Evolutionary conservation across 2,113 vertebrate species (phyloP), one percentile per base, ranked within the genome.

Genomic region (Ginglymostoma cirratum): DNA sequence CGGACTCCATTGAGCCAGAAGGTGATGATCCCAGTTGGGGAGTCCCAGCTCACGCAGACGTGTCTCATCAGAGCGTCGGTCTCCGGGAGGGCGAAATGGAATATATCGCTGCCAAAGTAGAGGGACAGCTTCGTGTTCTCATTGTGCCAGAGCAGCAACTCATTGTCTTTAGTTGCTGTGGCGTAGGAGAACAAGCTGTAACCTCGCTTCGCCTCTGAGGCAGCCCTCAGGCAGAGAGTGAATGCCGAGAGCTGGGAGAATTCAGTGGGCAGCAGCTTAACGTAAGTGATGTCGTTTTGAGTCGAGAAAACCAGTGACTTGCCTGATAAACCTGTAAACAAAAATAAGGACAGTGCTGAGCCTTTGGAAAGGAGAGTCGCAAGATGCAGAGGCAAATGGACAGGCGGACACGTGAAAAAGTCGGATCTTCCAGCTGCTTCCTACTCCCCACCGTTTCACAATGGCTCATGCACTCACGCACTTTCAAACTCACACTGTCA

Each of bases 121-220:
- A 98, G 0, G 0, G 85, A 95, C 5, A 97, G 97, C 30, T 96
- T 96, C 78, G 96, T 76, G 0, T 55, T 23, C 7, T 5, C 96
- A 14, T 96, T 66, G 70, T 97, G 97, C 95, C 96, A 96, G 90
- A 98, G 8, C 0, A 97, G 96, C 80, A 98, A 96, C 55, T 97
- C 97, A 0, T 98, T 97, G 94, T 97, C 96, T 8, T 97, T 96
- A 0, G 0, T 0, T 0, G 61, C 78, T 38, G 96, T 96, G 48
- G 96, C 97, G 0, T 97, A 97, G 80, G 97, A 98, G 96, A 98
- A 98, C 96, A 98, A 97, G 96, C 96, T 96, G 12, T 97, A 65
- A 27, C 85, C 17, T 1, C 96, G 96, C 0, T 8, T 45, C 38
- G 97, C 97, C 48, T 97, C 97, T 0, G 96, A 97, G 78, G 96